Base-by-base conservation (phyloP, 2,888 invertebrate species). In the Beris chalybata region DNA sequence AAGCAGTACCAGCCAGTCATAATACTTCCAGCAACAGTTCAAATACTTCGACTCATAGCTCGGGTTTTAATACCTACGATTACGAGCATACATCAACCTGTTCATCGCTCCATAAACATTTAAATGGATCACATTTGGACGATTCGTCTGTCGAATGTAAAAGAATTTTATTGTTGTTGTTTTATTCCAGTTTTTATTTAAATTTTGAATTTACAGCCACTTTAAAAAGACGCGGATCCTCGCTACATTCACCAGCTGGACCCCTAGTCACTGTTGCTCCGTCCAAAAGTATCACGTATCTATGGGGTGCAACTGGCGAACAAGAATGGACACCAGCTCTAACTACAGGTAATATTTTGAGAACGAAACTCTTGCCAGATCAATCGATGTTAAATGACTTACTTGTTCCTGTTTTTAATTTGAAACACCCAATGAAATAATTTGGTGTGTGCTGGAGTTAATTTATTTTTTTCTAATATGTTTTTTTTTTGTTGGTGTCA, bases 251-350 rank as follows among this genome's bases (percentile, higher is more conserved):
- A n/a, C 63, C 73, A 3, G 71, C 71, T 48, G 70, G 69, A 7
- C 69, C 71, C 44, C 48, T 67, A 30, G 69, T 68, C 12, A 68
- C 73, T 4, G 73, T 77, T 31, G 74, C 77, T 13, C 80, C 80
- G 53, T 76, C 81, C 0, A 81, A 80, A 68, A 80, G 78, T 0
- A 83, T 90, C 58, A 91, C 92, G 0, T 81, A 92, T 43, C 83
- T 94, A 55, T 96, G 96, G 95, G 96, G 96, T 30, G 94, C 94
- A 4, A 96, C 96, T 0, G 96, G 96, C 45, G 96, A 97, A 79
- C 96, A 97, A 79, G 95, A 96, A 78, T 97, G 97, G 97, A 95
- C 95, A 3, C 95, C 96, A 0, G 95, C 94, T 32, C 84, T 96
- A 67, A 96, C 95, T 4, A 97, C 96, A 82, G 96, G 96, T 94